Conservation (phyloP, 1,140 invertebrate species). For the Drosophila funebris region DNA sequence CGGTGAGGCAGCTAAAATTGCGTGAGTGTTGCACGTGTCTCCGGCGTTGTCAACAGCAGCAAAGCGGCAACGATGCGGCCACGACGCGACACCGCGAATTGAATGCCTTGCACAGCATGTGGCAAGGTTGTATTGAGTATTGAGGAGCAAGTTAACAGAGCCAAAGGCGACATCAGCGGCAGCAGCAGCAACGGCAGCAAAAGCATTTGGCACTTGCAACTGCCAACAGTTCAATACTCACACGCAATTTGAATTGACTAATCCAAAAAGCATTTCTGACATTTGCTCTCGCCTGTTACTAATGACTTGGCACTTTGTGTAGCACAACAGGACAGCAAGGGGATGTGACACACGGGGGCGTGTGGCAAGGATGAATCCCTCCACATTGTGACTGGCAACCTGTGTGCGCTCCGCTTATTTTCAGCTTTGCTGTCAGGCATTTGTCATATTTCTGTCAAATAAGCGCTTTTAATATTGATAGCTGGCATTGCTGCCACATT, state of each 20-base stretch:
- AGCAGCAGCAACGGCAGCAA: conserved; percentile 19
- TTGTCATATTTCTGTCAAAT: conserved; percentile 83
- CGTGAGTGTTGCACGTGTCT: conserved; percentile 61
- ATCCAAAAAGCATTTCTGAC: conserved; percentile 81
- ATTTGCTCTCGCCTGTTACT: conserved; percentile 74
- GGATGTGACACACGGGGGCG: neutral
- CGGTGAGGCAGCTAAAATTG: conserved; percentile 28
- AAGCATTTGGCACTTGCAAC: conserved; percentile 68
- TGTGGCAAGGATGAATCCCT: neutral
- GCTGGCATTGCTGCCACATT: conserved; percentile 32
- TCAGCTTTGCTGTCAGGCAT: conserved; percentile 76
- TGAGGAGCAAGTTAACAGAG: conserved; percentile 21
- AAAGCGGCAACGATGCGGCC: conserved; percentile 19
- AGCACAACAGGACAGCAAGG: conserved; percentile 38
- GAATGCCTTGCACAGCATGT: conserved; percentile 54
- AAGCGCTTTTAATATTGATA: conserved; percentile 83
- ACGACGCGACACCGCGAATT: conserved; percentile 20
- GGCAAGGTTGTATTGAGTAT: conserved; percentile 21
- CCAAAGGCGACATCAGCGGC: conserved; percentile 17
- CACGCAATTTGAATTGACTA: conserved; percentile 73
- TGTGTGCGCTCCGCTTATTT: conserved; percentile 50
- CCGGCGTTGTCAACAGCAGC: conserved; percentile 57
- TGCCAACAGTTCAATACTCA: conserved; percentile 53
- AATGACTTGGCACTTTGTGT: conserved; percentile 76
- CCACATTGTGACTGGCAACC: conserved; percentile 35